phyloP scores from a whole-genome alignment of 2,113 vertebrate genomes.

The Hucho hucho region DNA sequence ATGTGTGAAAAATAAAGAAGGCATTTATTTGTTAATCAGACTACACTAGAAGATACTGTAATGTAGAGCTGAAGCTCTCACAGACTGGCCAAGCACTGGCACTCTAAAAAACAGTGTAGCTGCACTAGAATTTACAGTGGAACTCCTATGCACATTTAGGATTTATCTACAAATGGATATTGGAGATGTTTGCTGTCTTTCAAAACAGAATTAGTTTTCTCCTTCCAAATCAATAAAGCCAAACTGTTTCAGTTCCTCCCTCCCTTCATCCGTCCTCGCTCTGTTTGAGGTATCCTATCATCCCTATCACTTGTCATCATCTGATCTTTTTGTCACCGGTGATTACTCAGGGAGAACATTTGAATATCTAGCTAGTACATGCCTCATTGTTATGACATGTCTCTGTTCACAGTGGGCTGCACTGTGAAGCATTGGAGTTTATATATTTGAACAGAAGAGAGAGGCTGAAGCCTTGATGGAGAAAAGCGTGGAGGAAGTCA shows the following conservation, averaged over 20 bases:
- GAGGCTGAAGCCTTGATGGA: conserved; percentile 8
- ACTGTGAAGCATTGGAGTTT: neutral
- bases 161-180: too few species aligned
- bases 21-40: too few species aligned
- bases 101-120: too few species aligned
- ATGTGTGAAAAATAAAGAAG: too few species aligned
- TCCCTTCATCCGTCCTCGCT: neutral
- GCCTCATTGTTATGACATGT: conserved; percentile 1
- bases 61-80: too few species aligned
- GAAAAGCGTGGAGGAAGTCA: neutral
- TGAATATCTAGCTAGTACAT: neutral
- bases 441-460: conserved; percentile 19
- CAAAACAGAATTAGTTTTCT: too few species aligned
- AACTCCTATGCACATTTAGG: too few species aligned
- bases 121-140: too few species aligned
- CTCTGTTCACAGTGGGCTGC: neutral
- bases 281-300: neutral
- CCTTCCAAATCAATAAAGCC: neutral
- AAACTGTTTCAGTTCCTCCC: neutral
- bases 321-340: neutral
- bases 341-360: conserved; percentile 8
- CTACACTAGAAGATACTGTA: too few species aligned
- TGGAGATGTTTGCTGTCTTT: too few species aligned
- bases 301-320: conserved; percentile 3
- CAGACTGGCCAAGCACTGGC: too few species aligned